Conservation (phyloP, 2,888 invertebrate genomes). For the Synergus laeviventris region DNA sequence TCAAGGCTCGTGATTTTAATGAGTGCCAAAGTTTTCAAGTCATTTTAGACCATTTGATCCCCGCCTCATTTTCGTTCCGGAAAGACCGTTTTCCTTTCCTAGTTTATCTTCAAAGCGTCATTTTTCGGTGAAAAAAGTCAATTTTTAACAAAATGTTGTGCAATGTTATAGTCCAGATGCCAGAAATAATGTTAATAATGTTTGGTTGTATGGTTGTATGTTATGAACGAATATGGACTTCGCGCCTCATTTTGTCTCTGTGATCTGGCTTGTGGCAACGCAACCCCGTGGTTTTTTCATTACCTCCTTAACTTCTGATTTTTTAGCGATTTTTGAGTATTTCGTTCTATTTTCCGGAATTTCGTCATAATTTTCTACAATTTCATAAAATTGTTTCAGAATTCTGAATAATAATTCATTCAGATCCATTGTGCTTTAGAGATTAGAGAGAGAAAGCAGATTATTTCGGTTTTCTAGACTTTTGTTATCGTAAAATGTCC, state of each 20-base stretch:
- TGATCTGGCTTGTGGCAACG: constrained; percentile 10
- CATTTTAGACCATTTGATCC: neutral
- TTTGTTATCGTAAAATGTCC: neutral
- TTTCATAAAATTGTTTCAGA: neutral
- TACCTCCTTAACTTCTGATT: neutral
- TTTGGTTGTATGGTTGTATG: constrained; percentile 22
- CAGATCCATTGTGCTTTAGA: neutral
- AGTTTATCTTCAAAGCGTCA: neutral
- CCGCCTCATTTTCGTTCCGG: neutral
- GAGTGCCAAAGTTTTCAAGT: neutral
- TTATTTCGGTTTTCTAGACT: neutral
- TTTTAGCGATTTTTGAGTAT: neutral
- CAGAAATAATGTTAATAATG: neutral
- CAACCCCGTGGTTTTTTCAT: neutral
- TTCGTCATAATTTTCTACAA: neutral
- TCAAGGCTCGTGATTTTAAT: constrained; percentile 10
- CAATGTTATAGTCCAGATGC: neutral
- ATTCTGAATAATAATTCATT: neutral
- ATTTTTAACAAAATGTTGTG: neutral
- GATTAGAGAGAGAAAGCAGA: neutral
- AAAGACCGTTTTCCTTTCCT: neutral
- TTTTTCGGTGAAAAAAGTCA: neutral
- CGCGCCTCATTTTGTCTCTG: constrained; percentile 31
- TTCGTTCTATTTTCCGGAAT: neutral
- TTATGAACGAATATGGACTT: constrained; percentile 34